A percentile compares a stretch with the other conserved stretches of the same genome.
These are phyloP conservation scores for Sepioteuthis lessoniana DNA, from an alignment of 2,888 invertebrate genomes.

Conservation along the genomic window DNA sequence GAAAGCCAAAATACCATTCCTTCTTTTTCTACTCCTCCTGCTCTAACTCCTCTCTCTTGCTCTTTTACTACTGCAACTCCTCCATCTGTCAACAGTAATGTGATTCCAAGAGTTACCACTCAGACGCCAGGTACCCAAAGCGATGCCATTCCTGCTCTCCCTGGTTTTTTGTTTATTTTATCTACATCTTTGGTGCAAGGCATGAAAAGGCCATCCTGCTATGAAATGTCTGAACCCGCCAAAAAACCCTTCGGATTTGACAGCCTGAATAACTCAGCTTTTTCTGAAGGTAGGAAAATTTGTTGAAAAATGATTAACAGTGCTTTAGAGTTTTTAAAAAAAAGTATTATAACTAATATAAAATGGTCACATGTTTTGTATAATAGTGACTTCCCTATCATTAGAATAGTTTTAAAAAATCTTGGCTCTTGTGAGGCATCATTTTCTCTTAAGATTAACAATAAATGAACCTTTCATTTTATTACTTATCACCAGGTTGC, in stretches of 20 bases:
- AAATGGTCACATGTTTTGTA: no score
- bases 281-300: conserved; percentile 3
- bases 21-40: background rate
- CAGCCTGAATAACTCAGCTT: background rate
- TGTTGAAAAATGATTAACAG: background rate
- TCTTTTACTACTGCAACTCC: background rate
- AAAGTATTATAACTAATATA: no score
- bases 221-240: background rate
- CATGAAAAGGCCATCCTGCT: background rate
- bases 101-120: background rate
- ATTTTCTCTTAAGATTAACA: no score
- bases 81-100: background rate
- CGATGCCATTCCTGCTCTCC: background rate
- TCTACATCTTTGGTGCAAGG: background rate
- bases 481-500: no score
- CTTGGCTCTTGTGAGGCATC: no score
- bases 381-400: no score
- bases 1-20: background rate
- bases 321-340: no score
- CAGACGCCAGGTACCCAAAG: background rate
- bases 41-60: background rate
- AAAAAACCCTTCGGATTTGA: background rate
- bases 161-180: background rate
- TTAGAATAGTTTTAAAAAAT: no score
- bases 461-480: no score